Conservation (phyloP, 2,113 vertebrate genomes). For the Plotosus lineatus region DNA sequence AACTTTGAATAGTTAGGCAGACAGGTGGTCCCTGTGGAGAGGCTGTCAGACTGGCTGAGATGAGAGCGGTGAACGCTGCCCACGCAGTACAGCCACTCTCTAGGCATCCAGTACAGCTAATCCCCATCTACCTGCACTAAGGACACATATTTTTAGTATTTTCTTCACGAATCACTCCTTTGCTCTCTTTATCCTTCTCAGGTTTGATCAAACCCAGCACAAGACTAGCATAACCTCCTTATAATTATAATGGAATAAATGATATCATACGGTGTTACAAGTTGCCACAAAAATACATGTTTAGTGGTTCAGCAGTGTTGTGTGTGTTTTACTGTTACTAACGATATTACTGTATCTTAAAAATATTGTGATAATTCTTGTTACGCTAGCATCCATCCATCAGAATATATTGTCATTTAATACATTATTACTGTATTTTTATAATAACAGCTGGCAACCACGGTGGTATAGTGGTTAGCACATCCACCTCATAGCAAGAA, state of each 20-base stretch:
- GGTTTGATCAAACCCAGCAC: not conserved
- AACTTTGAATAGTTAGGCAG: slow-evolving; percentile 43
- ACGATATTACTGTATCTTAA: not conserved
- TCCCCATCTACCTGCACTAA: slow-evolving; percentile 12
- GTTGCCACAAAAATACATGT: not conserved
- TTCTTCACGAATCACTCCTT: not conserved
- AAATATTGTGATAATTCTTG: not conserved
- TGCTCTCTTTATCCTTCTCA: not conserved
- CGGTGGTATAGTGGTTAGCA: too few relatives aligned
- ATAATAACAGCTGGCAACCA: too few relatives aligned
- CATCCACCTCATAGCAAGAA: too few relatives aligned
- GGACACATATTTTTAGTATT: not conserved
- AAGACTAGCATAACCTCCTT: not conserved
- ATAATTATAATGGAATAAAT: not conserved
- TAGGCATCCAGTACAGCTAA: slow-evolving; percentile 31
- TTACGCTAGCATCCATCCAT: not conserved
- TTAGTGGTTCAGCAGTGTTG: not conserved
- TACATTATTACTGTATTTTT: too few relatives aligned
- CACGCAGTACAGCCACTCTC: slow-evolving; percentile 35
- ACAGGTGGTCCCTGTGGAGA: slow-evolving; percentile 47
- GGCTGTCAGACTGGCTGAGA: slow-evolving; percentile 49
- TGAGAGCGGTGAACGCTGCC: slow-evolving; percentile 31
- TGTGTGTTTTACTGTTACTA: not conserved
- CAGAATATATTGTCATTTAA: not conserved
- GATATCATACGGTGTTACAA: not conserved